Evolutionary conservation across 1,140 invertebrate species (phyloP), one percentile per base, ranked within the genome.

Genomic region (Zelostemma sp.): DNA sequence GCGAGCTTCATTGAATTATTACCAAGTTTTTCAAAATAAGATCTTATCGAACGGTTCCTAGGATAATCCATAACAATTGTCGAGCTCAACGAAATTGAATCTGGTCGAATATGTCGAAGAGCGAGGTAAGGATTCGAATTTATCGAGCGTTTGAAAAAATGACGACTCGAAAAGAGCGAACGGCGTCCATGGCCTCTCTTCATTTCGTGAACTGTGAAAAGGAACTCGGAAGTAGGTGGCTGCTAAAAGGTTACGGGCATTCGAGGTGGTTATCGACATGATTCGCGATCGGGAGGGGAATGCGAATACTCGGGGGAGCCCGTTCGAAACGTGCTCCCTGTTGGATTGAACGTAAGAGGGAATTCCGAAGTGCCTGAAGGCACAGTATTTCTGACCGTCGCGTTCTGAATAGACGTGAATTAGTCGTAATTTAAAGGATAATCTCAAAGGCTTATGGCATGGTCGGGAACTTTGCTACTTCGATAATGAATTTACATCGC

Each of bases 361-460:
- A 61, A 64, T 72, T 53, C 57, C 31, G 31, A 60, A 68, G 41
- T 63, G 61, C 59, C 49, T 64, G 19, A 43, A 61, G 47, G 56
- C 49, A 45, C 46, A 55, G 54, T 38, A 51, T 25, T 63, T 59
- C 58, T 60, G 67, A 63, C 55, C 66, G 49, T 48, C 35, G 48
- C 41, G 18, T 17, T 50, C 60, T 63, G 21, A 43, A 56, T 61
- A 64, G 67, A 64, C 61, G 55, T 61, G 67, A 70, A 70, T 70
- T 65, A 70, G 67, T 57, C 53, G 67, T 70, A 64, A 70, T 51
- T 70, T 70, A 53, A 56, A 64, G 61, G 60, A 64, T 70, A 64
- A 70, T 64, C 61, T 57, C 54, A 43, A 43, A 60, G 53, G 40
- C 18, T 60, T 47, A 43, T 46, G 50, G 53, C 28, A 21, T 56